Conservation (phyloP, 2,797 vertebrate genomes). For the Sus cebifrons region DNA sequence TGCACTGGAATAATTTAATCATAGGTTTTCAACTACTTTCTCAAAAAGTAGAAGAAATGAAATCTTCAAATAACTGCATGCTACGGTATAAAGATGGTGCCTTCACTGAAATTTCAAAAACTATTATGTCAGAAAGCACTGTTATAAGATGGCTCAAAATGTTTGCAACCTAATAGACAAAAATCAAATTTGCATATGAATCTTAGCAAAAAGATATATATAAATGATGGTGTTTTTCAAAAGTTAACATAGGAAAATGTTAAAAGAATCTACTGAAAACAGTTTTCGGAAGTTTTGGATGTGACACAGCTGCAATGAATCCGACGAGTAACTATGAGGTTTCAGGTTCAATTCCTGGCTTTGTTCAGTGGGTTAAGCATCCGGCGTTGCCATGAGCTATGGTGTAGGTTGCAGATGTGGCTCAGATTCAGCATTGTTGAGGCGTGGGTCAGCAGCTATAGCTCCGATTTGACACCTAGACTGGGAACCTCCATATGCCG, state of each 20-base stretch:
- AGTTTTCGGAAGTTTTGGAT: not conserved
- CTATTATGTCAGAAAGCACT: not conserved
- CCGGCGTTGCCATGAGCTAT: too few relatives aligned
- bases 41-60: not conserved
- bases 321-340: too few relatives aligned
- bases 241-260: not conserved
- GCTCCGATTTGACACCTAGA: too few relatives aligned
- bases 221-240: not conserved
- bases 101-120: slow-evolving; percentile 29
- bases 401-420: too few relatives aligned
- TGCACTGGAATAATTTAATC: not conserved
- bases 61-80: slow-evolving; percentile 28
- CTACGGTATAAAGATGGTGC: not conserved
- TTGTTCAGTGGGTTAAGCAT: too few relatives aligned
- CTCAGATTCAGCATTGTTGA: too few relatives aligned
- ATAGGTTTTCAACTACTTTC: not conserved
- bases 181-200: slow-evolving; percentile 31
- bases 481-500: too few relatives aligned
- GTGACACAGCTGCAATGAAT: too few relatives aligned
- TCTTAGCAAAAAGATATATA: not conserved
- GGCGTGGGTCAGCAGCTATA: too few relatives aligned
- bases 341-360: too few relatives aligned
- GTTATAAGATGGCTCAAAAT: not conserved
- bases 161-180: not conserved
- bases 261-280: not conserved